A percentile compares a stretch with the other conserved stretches of the same genome.
Conservation (phyloP, 2,888 invertebrate genomes). For the Cinara cedri region DNA sequence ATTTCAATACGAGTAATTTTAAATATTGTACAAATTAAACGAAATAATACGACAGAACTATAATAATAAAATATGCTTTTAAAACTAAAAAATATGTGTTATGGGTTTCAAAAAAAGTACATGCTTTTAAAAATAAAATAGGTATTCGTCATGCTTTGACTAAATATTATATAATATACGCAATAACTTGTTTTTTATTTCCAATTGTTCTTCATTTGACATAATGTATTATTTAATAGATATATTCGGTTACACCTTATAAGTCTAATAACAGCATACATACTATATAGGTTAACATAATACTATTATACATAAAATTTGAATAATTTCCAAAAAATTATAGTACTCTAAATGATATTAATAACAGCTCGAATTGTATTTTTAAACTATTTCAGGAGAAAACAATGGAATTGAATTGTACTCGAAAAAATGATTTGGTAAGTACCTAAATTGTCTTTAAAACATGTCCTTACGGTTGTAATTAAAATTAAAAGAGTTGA, state of each 20-base stretch:
- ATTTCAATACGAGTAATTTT: no score
- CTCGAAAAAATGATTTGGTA: background rate
- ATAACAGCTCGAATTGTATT: background rate
- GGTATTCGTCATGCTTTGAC: constrained; percentile 8
- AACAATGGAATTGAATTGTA: constrained; percentile 14
- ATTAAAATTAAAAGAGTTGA: no score
- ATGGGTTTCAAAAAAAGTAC: constrained; percentile 16
- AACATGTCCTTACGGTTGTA: background rate
- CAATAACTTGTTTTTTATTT: background rate
- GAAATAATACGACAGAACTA: background rate
- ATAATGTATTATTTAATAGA: background rate
- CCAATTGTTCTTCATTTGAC: background rate
- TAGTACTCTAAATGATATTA: background rate
- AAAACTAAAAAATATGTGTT: background rate
- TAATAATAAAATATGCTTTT: background rate
- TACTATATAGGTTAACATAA: background rate
- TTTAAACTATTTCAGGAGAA: background rate
- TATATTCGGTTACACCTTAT: background rate
- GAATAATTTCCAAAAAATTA: constrained; percentile 23
- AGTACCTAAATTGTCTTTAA: no score
- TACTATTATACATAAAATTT: constrained; percentile 10
- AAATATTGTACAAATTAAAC: no score
- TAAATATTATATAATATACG: no score
- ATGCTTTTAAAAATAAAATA: constrained; percentile 34
- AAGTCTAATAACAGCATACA: background rate